Conservation (phyloP, 2,888 invertebrate species). For the Eucera pruinosa region DNA sequence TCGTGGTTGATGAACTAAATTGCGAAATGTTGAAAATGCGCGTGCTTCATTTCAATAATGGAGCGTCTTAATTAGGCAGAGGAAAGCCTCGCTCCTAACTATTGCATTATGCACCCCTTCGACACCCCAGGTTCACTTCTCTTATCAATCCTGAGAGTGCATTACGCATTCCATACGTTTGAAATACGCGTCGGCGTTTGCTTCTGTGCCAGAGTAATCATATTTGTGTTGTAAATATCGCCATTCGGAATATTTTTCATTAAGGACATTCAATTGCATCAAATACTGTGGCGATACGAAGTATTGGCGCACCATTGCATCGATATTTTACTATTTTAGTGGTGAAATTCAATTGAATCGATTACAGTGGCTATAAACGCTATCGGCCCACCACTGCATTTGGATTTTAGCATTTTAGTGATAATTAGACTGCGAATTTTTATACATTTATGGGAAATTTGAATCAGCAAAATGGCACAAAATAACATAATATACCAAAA, state of each 20-base stretch:
- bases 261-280: no score
- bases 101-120: conserved; percentile 33
- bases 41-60: conserved; percentile 6
- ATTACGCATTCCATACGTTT: not conserved
- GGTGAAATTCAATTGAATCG: no score
- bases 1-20: conserved; percentile 1
- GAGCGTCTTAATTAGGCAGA: conserved; percentile 34
- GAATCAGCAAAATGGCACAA: no score
- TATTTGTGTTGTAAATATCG: not conserved
- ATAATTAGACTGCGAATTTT: no score
- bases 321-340: no score
- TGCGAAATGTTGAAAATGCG: conserved; percentile 42
- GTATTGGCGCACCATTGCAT: no score
- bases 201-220: not conserved
- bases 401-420: no score
- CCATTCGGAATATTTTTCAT: not conserved
- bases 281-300: no score
- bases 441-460: no score
- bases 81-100: conserved; percentile 14
- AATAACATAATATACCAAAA: no score
- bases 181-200: not conserved
- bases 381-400: no score
- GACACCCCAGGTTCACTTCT: conserved; percentile 5
- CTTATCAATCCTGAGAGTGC: conserved; percentile 2
- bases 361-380: no score